Conservation (phyloP, 2,113 vertebrate genomes). For the Istiophorus platypterus region DNA sequence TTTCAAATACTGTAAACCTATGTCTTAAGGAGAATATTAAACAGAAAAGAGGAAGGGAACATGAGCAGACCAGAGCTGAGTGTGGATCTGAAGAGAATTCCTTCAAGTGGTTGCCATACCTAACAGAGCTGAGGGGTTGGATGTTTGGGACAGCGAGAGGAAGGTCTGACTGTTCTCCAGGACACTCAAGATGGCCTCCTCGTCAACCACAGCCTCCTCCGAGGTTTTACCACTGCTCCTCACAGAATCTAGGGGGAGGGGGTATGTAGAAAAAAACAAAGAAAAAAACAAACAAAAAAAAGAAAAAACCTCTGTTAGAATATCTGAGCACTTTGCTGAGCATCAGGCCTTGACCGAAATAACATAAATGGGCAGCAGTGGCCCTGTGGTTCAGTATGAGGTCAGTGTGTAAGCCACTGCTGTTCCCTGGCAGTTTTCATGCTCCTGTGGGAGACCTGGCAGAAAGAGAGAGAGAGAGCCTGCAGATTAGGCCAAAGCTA, state of each 20-base stretch:
- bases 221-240: slow-evolving; percentile 74
- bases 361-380: neutral
- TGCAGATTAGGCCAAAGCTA: slow-evolving; percentile 36
- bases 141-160: slow-evolving; percentile 88
- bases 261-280: neutral
- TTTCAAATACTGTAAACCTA: neutral
- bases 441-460: slow-evolving; percentile 21
- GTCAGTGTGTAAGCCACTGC: neutral
- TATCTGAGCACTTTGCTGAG: slow-evolving; percentile 6
- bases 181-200: slow-evolving; percentile 96
- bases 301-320: neutral
- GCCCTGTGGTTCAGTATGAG: slow-evolving; percentile 7
- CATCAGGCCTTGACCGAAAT: neutral
- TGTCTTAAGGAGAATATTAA: neutral
- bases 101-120: slow-evolving; percentile 71
- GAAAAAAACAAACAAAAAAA: too few species aligned
- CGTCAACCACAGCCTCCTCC: slow-evolving; percentile 93
- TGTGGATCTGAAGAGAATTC: neutral
- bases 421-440: slow-evolving; percentile 3
- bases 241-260: slow-evolving; percentile 73
- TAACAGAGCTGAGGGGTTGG: slow-evolving; percentile 88
- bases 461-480: slow-evolving; percentile 19
- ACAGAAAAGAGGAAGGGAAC: neutral
- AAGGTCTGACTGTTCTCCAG: slow-evolving; percentile 96
- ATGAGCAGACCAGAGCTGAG: neutral